phyloP scores from a whole-genome alignment of 1,140 invertebrate species.

The Drosophila gunungcola region DNA sequence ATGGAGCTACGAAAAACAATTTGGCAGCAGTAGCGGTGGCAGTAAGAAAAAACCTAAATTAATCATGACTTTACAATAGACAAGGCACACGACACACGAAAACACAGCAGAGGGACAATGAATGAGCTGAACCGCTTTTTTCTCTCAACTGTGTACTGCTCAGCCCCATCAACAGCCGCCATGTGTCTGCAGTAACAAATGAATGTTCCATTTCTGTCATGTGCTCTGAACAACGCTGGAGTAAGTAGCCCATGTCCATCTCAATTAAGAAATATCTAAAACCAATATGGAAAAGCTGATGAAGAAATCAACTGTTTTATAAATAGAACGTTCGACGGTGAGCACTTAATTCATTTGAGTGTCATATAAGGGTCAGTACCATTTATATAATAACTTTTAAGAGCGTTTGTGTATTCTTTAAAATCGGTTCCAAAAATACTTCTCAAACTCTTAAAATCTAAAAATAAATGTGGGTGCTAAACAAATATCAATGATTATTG shows the following conservation, averaged over 20 bases:
- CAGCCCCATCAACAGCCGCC: slow-evolving; percentile 1
- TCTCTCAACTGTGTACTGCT: slow-evolving; percentile 9
- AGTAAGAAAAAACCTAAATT: slow-evolving; percentile 52
- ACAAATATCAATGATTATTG: no score
- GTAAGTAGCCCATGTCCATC: slow-evolving; percentile 46
- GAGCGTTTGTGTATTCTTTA: no score
- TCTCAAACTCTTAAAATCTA: no score
- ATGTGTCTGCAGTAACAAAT: slow-evolving; percentile 48
- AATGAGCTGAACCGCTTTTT: slow-evolving; percentile 24
- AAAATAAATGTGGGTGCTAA: no score
- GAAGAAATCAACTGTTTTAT: slow-evolving; percentile 2
- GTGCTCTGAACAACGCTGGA: slow-evolving; percentile 37
- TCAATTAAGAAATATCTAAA: slow-evolving; percentile 28
- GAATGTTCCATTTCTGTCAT: slow-evolving; percentile 70
- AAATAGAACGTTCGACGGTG: slow-evolving; percentile 1
- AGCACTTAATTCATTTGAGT: no score
- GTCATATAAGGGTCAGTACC: no score
- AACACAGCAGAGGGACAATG: slow-evolving; percentile 38
- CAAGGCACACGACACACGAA: slow-evolving; percentile 68
- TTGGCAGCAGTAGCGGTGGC: slow-evolving; percentile 41
- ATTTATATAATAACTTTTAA: no score
- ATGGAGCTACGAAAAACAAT: slow-evolving; percentile 33
- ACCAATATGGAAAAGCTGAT: slow-evolving; percentile 21
- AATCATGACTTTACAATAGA: slow-evolving; percentile 68
- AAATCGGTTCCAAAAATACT: no score